Evolutionary conservation across 2,797 vertebrate genomes (phyloP), one percentile per base, ranked within the genome.

Genomic region (Oryzias dopingdopingensis): DNA sequence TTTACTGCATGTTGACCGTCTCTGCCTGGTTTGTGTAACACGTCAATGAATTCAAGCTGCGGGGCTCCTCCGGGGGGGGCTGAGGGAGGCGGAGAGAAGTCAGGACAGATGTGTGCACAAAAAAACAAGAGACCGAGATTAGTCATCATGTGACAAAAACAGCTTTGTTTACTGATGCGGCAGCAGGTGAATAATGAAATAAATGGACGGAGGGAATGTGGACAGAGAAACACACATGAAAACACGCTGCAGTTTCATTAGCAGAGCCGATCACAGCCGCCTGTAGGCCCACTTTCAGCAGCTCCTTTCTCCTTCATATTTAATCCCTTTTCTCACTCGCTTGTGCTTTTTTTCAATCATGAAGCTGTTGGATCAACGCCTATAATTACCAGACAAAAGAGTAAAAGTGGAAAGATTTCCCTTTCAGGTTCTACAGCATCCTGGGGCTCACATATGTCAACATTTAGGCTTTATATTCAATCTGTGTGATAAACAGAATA

Each of bases 131-230:
- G 18, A 7, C 42, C 54, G 18, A 50, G 51, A 70, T 76, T 70
- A 75, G 65, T 75, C 77, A 76, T 62, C 46, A 20, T 59, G 65
- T 65, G 53, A 65, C 44, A 60, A 67, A 71, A 80, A 81, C 72
- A 76, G 55, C 17, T 62, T 67, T 62, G 54, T 72, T 63, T 60
- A 48, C 49, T 13, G 37, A 59, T 50, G 61, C 50, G 48, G 62
- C 62, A 59, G 60, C 65, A 67, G 65, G 55, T 81, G 73, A 85
- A 89, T 82, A 79, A 83, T 84, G 60, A 59, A 82, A 74, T 43
- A 49, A 72, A 42, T 29, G 46, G 43, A 56, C 42, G 50, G 53
- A 12, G 42, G 60, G 56, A 50, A 7, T 18, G 41, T 17, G 59
- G 62, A 52, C 37, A 52, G 23, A 3, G 48, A 63, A 67, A 81